phyloP scores from a whole-genome alignment of 2,113 vertebrate genomes.

The Vimba vimba region DNA sequence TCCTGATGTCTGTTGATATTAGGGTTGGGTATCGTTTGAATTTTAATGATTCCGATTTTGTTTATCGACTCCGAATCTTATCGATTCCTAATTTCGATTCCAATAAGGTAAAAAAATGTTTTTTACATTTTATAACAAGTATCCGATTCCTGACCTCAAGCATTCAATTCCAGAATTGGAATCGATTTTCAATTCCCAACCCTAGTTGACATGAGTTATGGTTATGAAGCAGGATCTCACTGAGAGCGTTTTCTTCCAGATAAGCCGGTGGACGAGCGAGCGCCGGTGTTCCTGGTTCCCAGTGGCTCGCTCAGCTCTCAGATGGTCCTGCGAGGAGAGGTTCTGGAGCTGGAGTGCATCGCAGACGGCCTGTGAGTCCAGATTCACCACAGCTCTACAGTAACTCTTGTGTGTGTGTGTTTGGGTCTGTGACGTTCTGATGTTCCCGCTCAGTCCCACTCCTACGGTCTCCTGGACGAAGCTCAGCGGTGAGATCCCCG shows the following conservation, averaged over 20 bases:
- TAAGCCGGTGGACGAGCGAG: slow-evolving; percentile 82
- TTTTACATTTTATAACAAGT: no score
- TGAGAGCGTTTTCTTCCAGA: slow-evolving; percentile 72
- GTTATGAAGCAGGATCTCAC: no score
- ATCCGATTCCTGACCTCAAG: no score
- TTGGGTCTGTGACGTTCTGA: neutral
- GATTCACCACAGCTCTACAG: no score
- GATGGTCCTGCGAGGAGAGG: slow-evolving; percentile 88
- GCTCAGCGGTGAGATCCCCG: slow-evolving; percentile 85
- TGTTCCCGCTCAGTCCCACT: slow-evolving; percentile 82
- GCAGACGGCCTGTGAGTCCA: slow-evolving; percentile 92
- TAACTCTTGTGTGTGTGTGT: no score
- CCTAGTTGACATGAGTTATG: neutral
- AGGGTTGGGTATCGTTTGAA: no score
- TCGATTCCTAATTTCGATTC: no score
- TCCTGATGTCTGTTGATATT: neutral
- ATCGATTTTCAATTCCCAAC: no score
- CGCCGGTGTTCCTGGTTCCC: slow-evolving; percentile 87
- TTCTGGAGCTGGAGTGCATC: slow-evolving; percentile 92
- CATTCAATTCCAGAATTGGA: no score
- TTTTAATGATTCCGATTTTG: no score
- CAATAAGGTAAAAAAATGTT: no score
- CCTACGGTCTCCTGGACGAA: slow-evolving; percentile 90
- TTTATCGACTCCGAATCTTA: no score
- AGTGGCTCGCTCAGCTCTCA: slow-evolving; percentile 82